Conservation (phyloP, 1,140 invertebrate species). For the Papilio polyxenes region DNA sequence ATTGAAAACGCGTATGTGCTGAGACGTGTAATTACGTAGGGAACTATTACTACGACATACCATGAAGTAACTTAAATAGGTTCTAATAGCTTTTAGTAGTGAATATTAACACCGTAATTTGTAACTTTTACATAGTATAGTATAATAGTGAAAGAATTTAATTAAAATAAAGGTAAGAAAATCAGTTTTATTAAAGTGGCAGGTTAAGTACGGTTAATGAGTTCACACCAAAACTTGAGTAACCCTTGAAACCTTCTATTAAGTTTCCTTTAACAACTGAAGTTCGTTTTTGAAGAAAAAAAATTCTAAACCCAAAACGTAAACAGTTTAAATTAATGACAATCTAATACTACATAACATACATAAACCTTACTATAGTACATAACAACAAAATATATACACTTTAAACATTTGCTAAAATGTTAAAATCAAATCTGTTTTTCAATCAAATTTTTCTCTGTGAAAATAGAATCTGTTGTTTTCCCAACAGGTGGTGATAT, state of each 20-base stretch:
- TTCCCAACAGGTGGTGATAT: background rate
- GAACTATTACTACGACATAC: background rate
- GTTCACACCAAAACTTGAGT: too few relatives aligned
- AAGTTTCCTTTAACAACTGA: background rate
- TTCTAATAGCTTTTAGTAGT: background rate
- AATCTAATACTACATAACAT: background rate
- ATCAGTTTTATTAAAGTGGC: background rate
- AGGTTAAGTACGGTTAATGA: background rate
- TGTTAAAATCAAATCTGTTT: too few relatives aligned
- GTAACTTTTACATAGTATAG: too few relatives aligned
- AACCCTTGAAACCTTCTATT: background rate
- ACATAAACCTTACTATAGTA: too few relatives aligned
- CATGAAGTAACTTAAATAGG: background rate
- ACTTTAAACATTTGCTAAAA: too few relatives aligned
- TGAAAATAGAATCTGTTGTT: background rate
- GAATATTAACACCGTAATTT: background rate
- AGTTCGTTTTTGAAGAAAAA: background rate
- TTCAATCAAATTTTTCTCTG: too few relatives aligned
- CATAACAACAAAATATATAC: too few relatives aligned
- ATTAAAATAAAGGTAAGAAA: background rate
- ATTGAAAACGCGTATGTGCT: constrained; percentile 10
- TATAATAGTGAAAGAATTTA: background rate
- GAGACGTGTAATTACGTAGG: background rate
- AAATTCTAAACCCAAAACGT: background rate
- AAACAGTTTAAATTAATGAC: background rate